Evolutionary conservation across 2,797 vertebrate species (phyloP), one percentile per base, ranked within the genome.

Genomic region (Myotis planiceps): DNA sequence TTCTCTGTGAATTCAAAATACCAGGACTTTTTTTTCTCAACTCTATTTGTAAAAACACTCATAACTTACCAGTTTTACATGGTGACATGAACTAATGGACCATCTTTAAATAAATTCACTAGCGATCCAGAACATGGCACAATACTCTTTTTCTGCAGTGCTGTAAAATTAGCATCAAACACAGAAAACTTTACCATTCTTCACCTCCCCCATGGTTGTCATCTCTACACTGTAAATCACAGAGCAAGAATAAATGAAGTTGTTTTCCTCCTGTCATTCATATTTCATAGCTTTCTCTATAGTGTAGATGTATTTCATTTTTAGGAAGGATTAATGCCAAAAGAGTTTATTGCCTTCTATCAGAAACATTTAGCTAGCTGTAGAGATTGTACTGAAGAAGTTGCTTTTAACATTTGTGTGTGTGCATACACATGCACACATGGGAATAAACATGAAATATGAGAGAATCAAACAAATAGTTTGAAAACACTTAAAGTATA

Each of bases 21-120:
- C 32, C 55, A 47, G 39, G 9, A 32, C 47, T 25, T 71, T 82
- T 87, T 87, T 94, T 23, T 13, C 68, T 75, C 68, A 63, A 88
- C 42, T 93, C 53, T 93, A 42, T 80, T 85, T 81, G 69, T 69
- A 93, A 95, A 93, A 92, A 66, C 88, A 88, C 42, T 94, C 82
- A 96, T 92, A 96, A 96, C 42, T 80, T 97, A 74, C 72, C 32
- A 95, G 25, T 65, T 92, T 19, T 92, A 53, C 13, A 58, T 74
- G 53, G 37, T 96, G 80, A 97, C 88, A 97, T 71, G 92, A 97
- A 86, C 34, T 97, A 95, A 96, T 96, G 60, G 27, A 94, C 45
- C 63, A 86, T 80, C 69, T 97, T 98, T 97, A 97, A 97, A 96
- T 93, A 96, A 79, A 95, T 97, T 96, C 72, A 88, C 42, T 96